These are phyloP conservation scores for Hanleya hanleyi DNA, from an alignment of 2,888 invertebrate genomes.

Conservation along the genomic window DNA sequence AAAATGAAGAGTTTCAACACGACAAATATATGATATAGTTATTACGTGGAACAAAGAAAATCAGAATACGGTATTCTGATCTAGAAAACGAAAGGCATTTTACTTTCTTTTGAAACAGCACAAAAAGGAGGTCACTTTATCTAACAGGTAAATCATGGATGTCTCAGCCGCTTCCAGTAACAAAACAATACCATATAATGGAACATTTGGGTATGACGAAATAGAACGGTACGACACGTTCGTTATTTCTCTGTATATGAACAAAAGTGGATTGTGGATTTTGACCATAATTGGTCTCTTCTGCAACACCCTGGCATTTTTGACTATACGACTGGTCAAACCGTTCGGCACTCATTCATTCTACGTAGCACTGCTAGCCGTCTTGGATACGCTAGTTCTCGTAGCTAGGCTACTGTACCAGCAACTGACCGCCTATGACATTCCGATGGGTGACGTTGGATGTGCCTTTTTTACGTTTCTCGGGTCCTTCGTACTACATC, in stretches of 20 bases:
- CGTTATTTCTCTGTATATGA: neutral
- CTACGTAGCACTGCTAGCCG: neutral
- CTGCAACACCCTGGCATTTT: neutral
- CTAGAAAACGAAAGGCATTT: no score
- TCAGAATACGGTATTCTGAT: no score
- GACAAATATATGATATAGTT: no score
- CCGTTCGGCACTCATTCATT: neutral
- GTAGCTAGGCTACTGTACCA: neutral
- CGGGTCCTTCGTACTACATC: neutral
- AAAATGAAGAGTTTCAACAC: no score
- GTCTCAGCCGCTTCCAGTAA: no score
- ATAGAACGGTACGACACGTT: conserved; percentile 31
- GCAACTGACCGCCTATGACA: neutral
- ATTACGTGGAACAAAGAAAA: no score
- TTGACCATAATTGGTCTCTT: neutral
- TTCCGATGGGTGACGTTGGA: neutral
- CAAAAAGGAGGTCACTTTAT: no score
- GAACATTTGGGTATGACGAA: conserved; percentile 9
- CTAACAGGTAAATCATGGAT: no score
- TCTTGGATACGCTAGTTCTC: neutral
- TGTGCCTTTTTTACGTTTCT: neutral
- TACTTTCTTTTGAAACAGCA: no score
- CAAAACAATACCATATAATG: no score
- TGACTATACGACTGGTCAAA: neutral
- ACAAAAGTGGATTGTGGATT: neutral